phyloP scores from a whole-genome alignment of 2,797 vertebrate species.

The Tamandua tetradactyla region DNA sequence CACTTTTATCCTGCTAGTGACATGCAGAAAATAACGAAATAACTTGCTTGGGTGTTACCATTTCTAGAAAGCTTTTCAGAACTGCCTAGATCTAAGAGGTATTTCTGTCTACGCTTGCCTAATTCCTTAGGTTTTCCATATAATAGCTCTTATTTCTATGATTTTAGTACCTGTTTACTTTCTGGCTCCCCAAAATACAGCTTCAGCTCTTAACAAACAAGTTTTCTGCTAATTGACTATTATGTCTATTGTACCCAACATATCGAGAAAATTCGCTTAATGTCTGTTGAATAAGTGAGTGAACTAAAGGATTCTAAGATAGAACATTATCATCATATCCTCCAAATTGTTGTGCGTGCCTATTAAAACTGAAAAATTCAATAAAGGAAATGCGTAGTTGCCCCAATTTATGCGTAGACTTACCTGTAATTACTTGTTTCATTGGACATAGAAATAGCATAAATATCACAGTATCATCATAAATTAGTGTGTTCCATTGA shows the following conservation, averaged over 20 bases:
- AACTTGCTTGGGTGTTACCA: not conserved
- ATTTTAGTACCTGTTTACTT: not conserved
- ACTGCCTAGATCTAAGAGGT: not conserved
- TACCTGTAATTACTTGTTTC: not conserved
- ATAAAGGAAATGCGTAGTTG: not conserved
- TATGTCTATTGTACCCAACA: not conserved
- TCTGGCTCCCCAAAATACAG: not conserved
- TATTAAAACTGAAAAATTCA: not conserved
- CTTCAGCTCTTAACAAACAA: not conserved
- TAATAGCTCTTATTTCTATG: not conserved
- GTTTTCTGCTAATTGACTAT: not conserved
- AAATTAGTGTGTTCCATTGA: not conserved
- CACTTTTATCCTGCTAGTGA: not conserved
- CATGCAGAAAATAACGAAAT: not conserved
- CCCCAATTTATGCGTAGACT: not conserved
- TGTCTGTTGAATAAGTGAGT: not conserved
- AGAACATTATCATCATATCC: not conserved
- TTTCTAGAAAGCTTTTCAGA: not conserved
- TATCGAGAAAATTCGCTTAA: not conserved
- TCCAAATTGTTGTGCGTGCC: not conserved
- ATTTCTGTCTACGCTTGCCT: not conserved
- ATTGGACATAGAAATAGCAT: not conserved
- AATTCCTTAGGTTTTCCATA: not conserved
- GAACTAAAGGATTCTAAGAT: not conserved
- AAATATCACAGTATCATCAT: not conserved